These are phyloP conservation scores for Cryptus armator DNA, from an alignment of 2,888 invertebrate species.

Conservation along the genomic window DNA sequence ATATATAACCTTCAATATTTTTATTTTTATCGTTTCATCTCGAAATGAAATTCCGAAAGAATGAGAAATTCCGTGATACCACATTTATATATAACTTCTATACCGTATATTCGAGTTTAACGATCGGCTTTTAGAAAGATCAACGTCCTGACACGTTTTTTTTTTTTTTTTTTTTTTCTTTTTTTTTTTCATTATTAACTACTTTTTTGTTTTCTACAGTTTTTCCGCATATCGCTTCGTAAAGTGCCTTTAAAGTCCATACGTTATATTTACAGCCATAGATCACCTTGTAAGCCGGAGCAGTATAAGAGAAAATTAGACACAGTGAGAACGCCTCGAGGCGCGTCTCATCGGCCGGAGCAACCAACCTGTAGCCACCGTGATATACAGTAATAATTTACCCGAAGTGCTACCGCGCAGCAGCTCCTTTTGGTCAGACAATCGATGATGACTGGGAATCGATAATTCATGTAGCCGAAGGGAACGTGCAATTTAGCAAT, in stretches of 20 bases:
- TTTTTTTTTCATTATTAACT: not conserved
- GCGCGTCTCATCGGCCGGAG: not conserved
- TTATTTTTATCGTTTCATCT: constrained; percentile 8
- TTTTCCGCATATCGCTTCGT: not conserved
- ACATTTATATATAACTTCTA: not conserved
- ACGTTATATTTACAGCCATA: no score
- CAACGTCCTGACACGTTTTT: not conserved
- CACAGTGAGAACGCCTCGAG: constrained; percentile 1
- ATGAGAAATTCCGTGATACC: not conserved
- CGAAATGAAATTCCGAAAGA: not conserved
- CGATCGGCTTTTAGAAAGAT: not conserved
- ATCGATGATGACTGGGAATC: constrained; percentile 10
- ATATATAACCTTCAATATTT: not conserved
- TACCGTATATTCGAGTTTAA: not conserved
- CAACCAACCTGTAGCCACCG: not conserved
- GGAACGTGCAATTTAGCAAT: not conserved
- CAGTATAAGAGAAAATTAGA: not conserved
- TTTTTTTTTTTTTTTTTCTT: not conserved
- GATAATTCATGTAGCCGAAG: constrained; percentile 9
- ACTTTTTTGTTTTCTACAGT: not conserved
- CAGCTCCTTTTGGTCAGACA: not conserved
- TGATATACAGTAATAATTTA: constrained; percentile 18
- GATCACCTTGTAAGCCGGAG: no score
- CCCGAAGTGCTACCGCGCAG: not conserved
- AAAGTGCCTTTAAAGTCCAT: not conserved